phyloP scores from a whole-genome alignment of 2,797 vertebrate species.

The Intellagama lesueurii region DNA sequence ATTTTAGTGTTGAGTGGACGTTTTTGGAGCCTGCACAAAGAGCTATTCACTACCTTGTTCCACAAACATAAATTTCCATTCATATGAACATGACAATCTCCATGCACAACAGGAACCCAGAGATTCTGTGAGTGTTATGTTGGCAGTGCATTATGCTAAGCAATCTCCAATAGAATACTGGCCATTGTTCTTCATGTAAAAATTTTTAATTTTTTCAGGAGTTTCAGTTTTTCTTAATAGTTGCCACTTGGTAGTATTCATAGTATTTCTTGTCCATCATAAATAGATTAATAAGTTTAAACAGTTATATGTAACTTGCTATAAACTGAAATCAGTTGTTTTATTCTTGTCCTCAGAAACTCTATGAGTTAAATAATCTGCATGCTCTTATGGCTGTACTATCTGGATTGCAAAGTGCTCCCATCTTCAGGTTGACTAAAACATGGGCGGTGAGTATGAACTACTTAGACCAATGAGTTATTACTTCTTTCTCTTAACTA shows the following conservation, averaged over 20 bases:
- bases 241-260: neutral
- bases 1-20: too few species aligned
- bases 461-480: neutral
- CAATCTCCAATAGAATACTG: too few species aligned
- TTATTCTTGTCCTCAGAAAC: conserved; percentile 83
- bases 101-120: too few species aligned
- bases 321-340: neutral
- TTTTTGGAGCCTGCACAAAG: too few species aligned
- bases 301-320: neutral
- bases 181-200: neutral
- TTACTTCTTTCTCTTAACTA: neutral
- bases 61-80: too few species aligned
- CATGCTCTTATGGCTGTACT: conserved; percentile 98
- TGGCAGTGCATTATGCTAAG: too few species aligned
- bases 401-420: conserved; percentile 95
- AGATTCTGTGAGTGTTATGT: too few species aligned
- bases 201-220: neutral
- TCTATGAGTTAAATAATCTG: conserved; percentile 97
- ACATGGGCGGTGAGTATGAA: conserved; percentile 98
- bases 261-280: neutral
- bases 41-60: too few species aligned
- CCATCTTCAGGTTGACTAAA: conserved; percentile 96
- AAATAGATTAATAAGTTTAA: conserved; percentile 23
- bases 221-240: neutral
- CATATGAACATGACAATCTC: too few species aligned